Evolutionary conservation across 2,888 invertebrate genomes (phyloP), one percentile per base, ranked within the genome.

Genomic region (Drosophila borborema): DNA sequence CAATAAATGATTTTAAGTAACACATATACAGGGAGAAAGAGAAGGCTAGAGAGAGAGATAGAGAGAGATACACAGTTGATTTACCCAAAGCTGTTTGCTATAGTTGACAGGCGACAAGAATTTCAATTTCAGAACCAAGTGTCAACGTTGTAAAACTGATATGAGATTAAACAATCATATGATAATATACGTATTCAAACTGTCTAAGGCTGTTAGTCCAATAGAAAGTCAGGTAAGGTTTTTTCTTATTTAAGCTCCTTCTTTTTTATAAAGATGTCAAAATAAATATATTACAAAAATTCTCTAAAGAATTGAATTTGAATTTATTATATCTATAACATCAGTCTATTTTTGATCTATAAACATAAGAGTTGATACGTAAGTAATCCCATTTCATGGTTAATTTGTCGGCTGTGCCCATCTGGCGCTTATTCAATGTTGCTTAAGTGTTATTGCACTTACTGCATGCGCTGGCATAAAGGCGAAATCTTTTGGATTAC

Each of bases 1-100:
- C 90, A 79, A 89, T 86, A 86, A 89, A 86, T 87, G 86, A 89
- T 87, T 81, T 89, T 89, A 85, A 89, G 87, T 71, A 86, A 84
- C 75, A 77, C 55, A 79, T 77, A 83, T 61, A 68, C 70, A 48
- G 51, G 64, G 36, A 59, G 20, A 56, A 46, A 54, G 20, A 55
- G 58, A 60, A 38, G 55, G n/a, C 56, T 20, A 54, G 48, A 59
- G 18, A 54, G 55, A 60, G 41, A 59, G 23, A 54, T 43, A 59
- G 18, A 54, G 55, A 60, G 41, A 59, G 14, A 43, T 38, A 73
- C 40, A 67, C 54, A 71, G 41, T 56, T 72, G 53, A 54, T 72
- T 69, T 69, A 67, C 66, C 60, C 49, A 58, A 73, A 69, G 67
- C 53, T 67, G 70, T 58, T 74, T 59, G 76, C 72, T 36, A 54